Evolutionary conservation across 2,797 vertebrate species (phyloP), one percentile per base, ranked within the genome.

Genomic region (Serranus cabrilla): DNA sequence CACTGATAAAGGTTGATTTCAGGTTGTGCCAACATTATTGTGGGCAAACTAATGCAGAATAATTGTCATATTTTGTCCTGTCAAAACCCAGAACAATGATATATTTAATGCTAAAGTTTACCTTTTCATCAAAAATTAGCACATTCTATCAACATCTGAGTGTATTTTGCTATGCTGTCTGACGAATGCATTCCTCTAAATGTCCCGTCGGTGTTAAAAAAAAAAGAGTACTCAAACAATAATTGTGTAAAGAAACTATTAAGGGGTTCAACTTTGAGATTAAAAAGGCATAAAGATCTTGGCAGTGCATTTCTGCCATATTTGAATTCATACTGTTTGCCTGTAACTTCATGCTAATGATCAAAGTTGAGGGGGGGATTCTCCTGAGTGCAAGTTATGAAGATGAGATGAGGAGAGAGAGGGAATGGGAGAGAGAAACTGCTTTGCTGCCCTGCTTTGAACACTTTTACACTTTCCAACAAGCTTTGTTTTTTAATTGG

Each of bases 401-500:
- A 93, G 94, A 95, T 95, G 92, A 94, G 94, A 95, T 91, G 93
- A 94, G 88, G 89, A 89, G 87, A 89, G 85, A 86, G 72, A 56
- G 75, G 45, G 73, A 82, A 60, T 11, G 81, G 65, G 56, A 58
- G 89, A 85, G 90, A 84, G 91, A 91, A 89, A 92, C 90, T 91
- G 92, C 91, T 94, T 95, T 94, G 91, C 94, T 92, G 84, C 93
- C 92, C 89, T 95, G 94, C 95, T 98, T 98, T 97, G 95, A 96
- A 97, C 96, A 97, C 94, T 97, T 96, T 97, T 96, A 93, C 96
- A 96, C 96, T 98, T 98, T 97, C 96, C 96, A 97, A 98, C 96
- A 95, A 94, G 97, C 98, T 99, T 99, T 99, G 97, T 99, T 99
- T 99, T 99, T 99, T 99, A 98, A 98, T 99, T 98, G 97, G 96